These are phyloP conservation scores for Anoura caudifer DNA, from an alignment of 2,113 vertebrate species.

Conservation along the genomic window DNA sequence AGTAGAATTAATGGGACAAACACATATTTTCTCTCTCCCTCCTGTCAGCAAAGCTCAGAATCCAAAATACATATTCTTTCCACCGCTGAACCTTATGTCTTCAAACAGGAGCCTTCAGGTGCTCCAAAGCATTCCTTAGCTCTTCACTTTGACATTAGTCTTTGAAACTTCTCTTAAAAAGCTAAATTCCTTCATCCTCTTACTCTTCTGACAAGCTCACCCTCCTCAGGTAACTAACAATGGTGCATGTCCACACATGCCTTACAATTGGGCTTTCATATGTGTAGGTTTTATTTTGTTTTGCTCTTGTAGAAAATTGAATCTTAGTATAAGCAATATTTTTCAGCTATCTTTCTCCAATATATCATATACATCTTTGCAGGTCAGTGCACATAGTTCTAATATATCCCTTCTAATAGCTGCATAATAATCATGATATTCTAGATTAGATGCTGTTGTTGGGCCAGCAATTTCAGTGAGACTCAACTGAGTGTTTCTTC, in stretches of 20 bases:
- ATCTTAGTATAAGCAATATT: not conserved
- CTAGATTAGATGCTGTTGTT: not conserved
- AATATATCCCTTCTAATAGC: not conserved
- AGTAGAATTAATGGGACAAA: not conserved
- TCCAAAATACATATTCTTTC: not conserved
- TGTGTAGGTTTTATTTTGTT: slow-evolving; percentile 4
- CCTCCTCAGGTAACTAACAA: not conserved
- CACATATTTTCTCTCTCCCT: not conserved
- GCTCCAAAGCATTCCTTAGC: not conserved
- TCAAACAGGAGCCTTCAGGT: not conserved
- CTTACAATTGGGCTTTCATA: not conserved
- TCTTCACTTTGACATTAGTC: not conserved
- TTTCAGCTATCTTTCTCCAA: not conserved
- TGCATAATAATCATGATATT: not conserved
- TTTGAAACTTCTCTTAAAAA: slow-evolving; percentile 25
- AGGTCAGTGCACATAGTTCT: not conserved
- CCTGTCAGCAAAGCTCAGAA: not conserved
- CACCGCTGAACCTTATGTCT: not conserved
- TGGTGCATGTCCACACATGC: not conserved
- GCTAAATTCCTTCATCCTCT: not conserved
- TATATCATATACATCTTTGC: slow-evolving; percentile 10
- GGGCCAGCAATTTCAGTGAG: not conserved
- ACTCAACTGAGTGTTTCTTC: not conserved
- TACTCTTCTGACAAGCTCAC: not conserved
- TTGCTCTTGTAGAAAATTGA: not conserved